A percentile compares a stretch with the other conserved stretches of the same genome.
Conservation (phyloP, 1,140 invertebrate genomes). For the Drosophila lini region DNA sequence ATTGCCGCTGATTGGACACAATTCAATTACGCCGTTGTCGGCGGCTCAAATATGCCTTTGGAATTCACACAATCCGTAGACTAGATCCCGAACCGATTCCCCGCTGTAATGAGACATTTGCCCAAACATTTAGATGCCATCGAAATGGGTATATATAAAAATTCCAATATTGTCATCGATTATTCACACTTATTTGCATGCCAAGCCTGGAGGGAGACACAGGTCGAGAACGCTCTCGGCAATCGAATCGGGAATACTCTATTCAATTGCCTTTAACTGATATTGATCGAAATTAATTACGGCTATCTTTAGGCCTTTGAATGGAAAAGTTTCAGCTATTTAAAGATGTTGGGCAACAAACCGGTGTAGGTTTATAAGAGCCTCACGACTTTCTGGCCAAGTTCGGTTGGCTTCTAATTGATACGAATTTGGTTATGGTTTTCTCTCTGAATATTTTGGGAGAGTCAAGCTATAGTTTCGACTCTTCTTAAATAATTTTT, state of each 20-base stretch:
- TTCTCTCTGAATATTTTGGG: background rate
- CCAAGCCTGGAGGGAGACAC: constrained; percentile 4
- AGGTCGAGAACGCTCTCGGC: constrained; percentile 1
- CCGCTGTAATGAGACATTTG: constrained; percentile 50
- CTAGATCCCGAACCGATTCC: constrained; percentile 8
- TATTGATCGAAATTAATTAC: constrained; percentile 42
- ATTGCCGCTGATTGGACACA: constrained; percentile 49
- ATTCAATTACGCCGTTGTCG: constrained; percentile 53
- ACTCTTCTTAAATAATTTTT: background rate
- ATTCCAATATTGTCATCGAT: constrained; percentile 40
- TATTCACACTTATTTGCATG: constrained; percentile 37
- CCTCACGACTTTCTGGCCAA: constrained; percentile 16
- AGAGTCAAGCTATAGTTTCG: background rate
- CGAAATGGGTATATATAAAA: constrained; percentile 9
- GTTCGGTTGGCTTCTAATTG: constrained; percentile 1
- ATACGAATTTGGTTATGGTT: background rate
- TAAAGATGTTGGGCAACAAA: constrained; percentile 16
- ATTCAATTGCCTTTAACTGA: constrained; percentile 35
- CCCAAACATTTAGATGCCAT: constrained; percentile 45
- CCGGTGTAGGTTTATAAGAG: constrained; percentile 9
- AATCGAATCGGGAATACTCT: constrained; percentile 36
- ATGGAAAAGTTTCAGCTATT: constrained; percentile 39
- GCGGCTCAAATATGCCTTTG: constrained; percentile 38
- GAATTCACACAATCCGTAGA: constrained; percentile 42
- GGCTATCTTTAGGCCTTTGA: constrained; percentile 23